These are phyloP conservation scores for Synanthedon andrenaeformis DNA, from an alignment of 2,888 invertebrate species.

Conservation along the genomic window DNA sequence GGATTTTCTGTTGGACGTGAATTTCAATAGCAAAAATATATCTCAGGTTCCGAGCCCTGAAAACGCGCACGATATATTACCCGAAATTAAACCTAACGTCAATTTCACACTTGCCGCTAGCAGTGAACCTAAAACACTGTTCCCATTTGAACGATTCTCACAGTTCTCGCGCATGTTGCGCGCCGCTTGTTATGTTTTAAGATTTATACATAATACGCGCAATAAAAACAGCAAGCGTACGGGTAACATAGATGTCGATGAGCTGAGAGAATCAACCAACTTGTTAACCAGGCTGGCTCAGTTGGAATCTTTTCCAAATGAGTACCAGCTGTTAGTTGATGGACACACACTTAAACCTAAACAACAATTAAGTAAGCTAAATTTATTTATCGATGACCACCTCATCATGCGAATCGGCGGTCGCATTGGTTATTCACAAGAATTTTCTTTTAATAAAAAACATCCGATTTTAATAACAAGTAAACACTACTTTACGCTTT, in stretches of 20 bases:
- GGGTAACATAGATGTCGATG: not conserved
- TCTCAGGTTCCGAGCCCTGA: no score
- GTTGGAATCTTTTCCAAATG: not conserved
- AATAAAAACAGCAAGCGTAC: not conserved
- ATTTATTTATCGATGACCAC: slow-evolving; percentile 1
- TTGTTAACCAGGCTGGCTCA: not conserved
- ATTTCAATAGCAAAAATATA: no score
- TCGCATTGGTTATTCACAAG: slow-evolving; percentile 1
- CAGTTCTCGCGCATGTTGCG: slow-evolving; percentile 4
- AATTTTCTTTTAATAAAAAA: slow-evolving; percentile 6
- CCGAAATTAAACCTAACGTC: not conserved
- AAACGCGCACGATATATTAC: no score
- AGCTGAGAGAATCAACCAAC: not conserved
- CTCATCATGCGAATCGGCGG: slow-evolving; percentile 5
- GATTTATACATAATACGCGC: slow-evolving; percentile 5
- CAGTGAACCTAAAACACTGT: not conserved
- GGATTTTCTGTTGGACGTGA: not conserved
- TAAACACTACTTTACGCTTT: slow-evolving; percentile 5
- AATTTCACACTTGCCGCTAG: not conserved
- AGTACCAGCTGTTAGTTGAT: not conserved
- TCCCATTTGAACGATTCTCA: slow-evolving; percentile 3
- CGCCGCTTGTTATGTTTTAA: slow-evolving; percentile 4
- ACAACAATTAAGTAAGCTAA: not conserved
- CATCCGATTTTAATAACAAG: slow-evolving; percentile 7
- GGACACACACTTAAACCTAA: not conserved